A percentile compares a stretch with the other conserved stretches of the same genome.
Conservation (phyloP, 2,797 vertebrate genomes). For the Fundulus diaphanus region DNA sequence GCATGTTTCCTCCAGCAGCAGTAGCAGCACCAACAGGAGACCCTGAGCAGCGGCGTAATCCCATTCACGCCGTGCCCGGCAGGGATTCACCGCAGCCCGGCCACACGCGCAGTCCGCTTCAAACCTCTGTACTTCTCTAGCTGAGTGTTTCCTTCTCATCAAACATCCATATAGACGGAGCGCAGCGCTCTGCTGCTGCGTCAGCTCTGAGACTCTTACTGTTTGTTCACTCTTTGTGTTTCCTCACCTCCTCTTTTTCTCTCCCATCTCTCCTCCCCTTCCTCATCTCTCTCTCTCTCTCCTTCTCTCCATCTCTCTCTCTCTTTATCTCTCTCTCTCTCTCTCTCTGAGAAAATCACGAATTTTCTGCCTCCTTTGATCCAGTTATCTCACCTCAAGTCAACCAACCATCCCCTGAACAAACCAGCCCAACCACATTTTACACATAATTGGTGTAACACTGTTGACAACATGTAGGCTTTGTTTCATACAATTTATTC, state of each 20-base stretch:
- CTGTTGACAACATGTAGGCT: neutral
- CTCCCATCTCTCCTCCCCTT: neutral
- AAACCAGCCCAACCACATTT: neutral
- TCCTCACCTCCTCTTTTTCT: slow-evolving; percentile 3
- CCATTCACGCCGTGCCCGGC: slow-evolving; percentile 79
- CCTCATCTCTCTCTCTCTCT: neutral
- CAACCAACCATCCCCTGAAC: neutral
- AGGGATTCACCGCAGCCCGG: slow-evolving; percentile 25
- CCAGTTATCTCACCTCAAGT: neutral
- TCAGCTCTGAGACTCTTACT: slow-evolving; percentile 29
- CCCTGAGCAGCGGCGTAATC: slow-evolving; percentile 72
- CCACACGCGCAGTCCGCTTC: slow-evolving; percentile 21
- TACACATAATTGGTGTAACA: neutral
- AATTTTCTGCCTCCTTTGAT: slow-evolving; percentile 2
- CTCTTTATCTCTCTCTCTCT: neutral
- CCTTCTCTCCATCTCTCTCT: too few relatives aligned
- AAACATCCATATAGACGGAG: slow-evolving; percentile 81
- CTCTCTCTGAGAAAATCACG: neutral
- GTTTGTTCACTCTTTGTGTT: slow-evolving; percentile 21
- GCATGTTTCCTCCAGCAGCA: slow-evolving; percentile 94
- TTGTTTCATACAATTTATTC: neutral
- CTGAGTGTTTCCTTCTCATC: slow-evolving; percentile 52
- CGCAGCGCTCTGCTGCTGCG: slow-evolving; percentile 75
- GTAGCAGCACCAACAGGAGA: slow-evolving; percentile 77
- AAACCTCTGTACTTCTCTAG: slow-evolving; percentile 1